A percentile compares a stretch with the other conserved stretches of the same genome.
Conservation (phyloP, 2,797 vertebrate species). For the Cryptoprocta ferox region DNA sequence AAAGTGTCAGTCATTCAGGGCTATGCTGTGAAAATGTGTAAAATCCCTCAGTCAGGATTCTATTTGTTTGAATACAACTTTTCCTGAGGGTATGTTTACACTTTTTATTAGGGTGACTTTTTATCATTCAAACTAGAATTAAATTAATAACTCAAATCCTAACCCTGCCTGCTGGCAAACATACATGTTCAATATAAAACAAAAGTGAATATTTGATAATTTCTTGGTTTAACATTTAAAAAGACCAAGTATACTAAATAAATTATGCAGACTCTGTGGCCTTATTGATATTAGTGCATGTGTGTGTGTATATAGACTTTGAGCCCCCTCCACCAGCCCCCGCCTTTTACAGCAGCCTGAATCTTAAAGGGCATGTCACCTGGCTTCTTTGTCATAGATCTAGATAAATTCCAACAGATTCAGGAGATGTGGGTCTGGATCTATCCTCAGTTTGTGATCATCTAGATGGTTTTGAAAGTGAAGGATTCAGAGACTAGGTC, state of each 20-base stretch:
- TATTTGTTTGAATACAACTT: slow-evolving; percentile 20
- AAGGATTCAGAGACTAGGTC: background rate
- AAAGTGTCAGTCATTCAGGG: background rate
- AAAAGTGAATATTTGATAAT: slow-evolving; percentile 13
- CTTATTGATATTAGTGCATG: background rate
- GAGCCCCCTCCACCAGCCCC: no score
- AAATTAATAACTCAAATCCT: slow-evolving; percentile 62
- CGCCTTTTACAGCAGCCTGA: background rate
- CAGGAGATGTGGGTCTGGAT: background rate
- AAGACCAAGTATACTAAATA: slow-evolving; percentile 40
- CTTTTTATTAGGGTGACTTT: slow-evolving; percentile 41
- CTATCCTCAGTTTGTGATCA: background rate
- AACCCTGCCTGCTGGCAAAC: slow-evolving; percentile 28
- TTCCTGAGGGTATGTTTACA: slow-evolving; percentile 42
- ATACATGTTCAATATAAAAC: slow-evolving; percentile 49
- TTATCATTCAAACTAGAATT: slow-evolving; percentile 40
- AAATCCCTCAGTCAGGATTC: slow-evolving; percentile 23
- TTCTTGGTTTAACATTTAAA: slow-evolving; percentile 39
- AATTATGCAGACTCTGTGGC: background rate
- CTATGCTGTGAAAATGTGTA: background rate
- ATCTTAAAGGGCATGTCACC: background rate
- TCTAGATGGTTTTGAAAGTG: background rate
- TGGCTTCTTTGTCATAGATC: background rate
- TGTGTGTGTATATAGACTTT: background rate
- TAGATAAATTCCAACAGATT: background rate